Base-by-base conservation (phyloP, 2,113 vertebrate genomes). In the cat (Felis catus) region DNA sequence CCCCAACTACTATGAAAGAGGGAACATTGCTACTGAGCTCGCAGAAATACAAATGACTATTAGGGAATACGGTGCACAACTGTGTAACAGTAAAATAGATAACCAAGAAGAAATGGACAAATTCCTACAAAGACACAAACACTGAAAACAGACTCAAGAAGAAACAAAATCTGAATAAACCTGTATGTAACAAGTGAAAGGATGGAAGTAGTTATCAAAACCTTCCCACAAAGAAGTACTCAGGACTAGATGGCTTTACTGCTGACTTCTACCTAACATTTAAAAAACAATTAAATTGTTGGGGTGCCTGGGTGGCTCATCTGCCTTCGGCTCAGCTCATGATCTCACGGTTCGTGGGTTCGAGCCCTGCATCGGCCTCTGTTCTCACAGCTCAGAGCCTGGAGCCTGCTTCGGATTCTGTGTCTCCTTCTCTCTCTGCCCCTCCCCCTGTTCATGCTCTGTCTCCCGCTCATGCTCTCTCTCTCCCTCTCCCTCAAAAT, bases 101-200 rank as follows among this genome's bases (percentile, higher is more conserved):
- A n/a, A 74, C 9, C 23, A 51, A 79, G 70, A 45, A 66, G 39
- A 78, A 84, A 48, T 23, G 31, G 68, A 76, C 29, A 70, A 48
- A 86, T 80, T 91, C 14, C 65, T 92, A 79, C 63, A 85, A 95
- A 58, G 51, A 80, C 51, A 51, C 13, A 65, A 86, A 95, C 51
- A 39, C 31, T 70, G 48, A 79, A 90, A 91, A 91, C 36, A 91
- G 61, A 86, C 25, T 70, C 3, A 45, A 45, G 53, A 78, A 95
- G 16, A 89, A 92, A 89, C 6, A 95, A 71, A 84, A 53, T 68
- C 33, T 83, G 27, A 89, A 63, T 68, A 73, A n/a, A 87, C 51
- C 58, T 95, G 4, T 94, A 89, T 95, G 4, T 94, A 89, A 63
- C 8, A 88, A 61, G 48, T 74, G 66, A 91, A 91, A 68, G 21